A percentile compares a stretch with the other conserved stretches of the same genome.
Evolutionary conservation across 2,888 invertebrate species (phyloP).

Genomic region (Cryptophagus acutangulus): DNA sequence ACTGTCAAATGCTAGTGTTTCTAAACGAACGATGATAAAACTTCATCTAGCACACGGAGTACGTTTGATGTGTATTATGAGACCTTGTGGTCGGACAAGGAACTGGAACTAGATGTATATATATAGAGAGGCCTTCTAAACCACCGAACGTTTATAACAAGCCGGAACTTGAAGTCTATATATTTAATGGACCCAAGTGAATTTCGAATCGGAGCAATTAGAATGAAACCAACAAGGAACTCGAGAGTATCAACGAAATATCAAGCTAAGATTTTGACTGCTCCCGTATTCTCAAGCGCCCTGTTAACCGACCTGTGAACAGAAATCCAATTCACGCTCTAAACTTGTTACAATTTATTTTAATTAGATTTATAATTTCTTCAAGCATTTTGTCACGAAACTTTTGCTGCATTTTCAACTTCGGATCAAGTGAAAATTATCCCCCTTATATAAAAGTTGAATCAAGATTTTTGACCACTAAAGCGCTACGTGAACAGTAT

Average conservation of each 20-base stretch:
- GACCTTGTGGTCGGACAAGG: slow-evolving; percentile 15
- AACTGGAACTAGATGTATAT: slow-evolving; percentile 12
- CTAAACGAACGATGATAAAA: slow-evolving; percentile 31
- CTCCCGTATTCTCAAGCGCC: too few species aligned
- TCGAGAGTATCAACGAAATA: background rate
- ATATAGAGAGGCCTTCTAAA: slow-evolving; percentile 8
- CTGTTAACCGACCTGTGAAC: too few species aligned
- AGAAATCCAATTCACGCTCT: too few species aligned
- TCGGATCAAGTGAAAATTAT: too few species aligned
- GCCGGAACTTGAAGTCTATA: slow-evolving; percentile 2
- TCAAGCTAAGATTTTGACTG: too few species aligned
- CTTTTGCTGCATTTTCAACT: too few species aligned
- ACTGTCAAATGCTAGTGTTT: slow-evolving; percentile 31
- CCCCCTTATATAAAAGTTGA: too few species aligned
- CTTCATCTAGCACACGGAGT: slow-evolving; percentile 28
- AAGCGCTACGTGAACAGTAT: too few species aligned
- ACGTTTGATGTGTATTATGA: slow-evolving; percentile 17
- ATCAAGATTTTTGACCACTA: too few species aligned
- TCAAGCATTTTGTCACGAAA: too few species aligned
- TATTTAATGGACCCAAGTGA: slow-evolving; percentile 26
- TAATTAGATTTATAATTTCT: too few species aligned
- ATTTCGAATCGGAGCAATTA: slow-evolving; percentile 33
- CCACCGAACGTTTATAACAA: slow-evolving; percentile 5
- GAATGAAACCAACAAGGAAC: slow-evolving; percentile 24
- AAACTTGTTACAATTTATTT: too few species aligned